Percentiles rank a stretch among this genome's conserved stretches.
Evolutionary conservation across 2,797 vertebrate genomes (phyloP).

Genomic region (Petrocephalus schoutedeni): DNA sequence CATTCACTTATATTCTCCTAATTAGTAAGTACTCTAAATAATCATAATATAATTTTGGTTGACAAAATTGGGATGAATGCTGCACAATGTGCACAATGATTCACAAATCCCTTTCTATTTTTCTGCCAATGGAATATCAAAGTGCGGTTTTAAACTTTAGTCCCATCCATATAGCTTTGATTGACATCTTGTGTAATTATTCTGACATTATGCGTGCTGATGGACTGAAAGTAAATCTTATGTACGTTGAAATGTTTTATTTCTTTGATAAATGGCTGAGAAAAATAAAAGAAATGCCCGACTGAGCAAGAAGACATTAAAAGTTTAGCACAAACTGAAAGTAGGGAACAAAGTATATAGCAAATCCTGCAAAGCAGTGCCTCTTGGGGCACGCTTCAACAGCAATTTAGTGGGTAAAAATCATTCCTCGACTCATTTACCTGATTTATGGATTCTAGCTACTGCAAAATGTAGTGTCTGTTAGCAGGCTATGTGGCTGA

Average conservation of each 20-base stretch:
- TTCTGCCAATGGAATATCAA: neutral
- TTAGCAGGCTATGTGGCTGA: neutral
- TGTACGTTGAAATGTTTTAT: neutral
- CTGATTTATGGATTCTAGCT: neutral
- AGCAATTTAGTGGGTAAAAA: neutral
- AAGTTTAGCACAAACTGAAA: neutral
- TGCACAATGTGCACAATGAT: neutral
- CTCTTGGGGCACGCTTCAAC: neutral
- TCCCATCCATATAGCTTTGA: neutral
- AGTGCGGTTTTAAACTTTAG: neutral
- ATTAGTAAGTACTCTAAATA: neutral
- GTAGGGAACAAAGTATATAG: neutral
- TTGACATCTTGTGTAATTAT: neutral
- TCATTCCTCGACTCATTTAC: neutral
- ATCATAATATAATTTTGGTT: neutral
- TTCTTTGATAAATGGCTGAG: neutral
- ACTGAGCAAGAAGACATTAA: neutral
- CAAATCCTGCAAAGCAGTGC: neutral
- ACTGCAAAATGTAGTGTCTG: slow-evolving; percentile 7
- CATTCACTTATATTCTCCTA: neutral
- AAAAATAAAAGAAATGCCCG: neutral
- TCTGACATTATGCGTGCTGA: neutral
- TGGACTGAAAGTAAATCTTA: neutral
- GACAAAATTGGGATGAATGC: neutral
- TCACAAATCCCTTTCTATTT: neutral